Base-by-base conservation (phyloP, 2,797 vertebrate species). In the Podarcis siculus region DNA sequence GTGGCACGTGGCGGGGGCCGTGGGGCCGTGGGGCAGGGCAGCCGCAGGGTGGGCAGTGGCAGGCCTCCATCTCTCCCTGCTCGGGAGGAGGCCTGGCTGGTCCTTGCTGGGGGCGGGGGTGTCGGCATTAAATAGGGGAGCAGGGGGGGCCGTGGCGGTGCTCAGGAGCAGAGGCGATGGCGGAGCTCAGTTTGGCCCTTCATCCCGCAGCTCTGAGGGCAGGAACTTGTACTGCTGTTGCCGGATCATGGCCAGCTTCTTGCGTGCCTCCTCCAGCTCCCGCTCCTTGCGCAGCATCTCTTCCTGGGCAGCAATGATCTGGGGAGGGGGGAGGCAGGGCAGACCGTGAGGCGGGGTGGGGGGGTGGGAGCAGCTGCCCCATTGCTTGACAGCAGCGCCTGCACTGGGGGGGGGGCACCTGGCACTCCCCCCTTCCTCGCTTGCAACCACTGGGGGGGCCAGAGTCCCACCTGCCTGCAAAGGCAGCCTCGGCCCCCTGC, bases 151-250 rank as follows among this genome's bases (percentile, higher is more conserved):
- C 92, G 82, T 1, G 0, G 82, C 1, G 1, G 23, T 1, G 85
- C n/a, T 35, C 35, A 1, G 10, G 27, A n/a, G 58, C 37, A 13
- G 88, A 1, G 27, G 76, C 21, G 12, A 82, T 0, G 23, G 0
- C 17, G 1, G 27, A 67, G 87, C 94, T 97, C 95, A 97, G 92
- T 98, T 98, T 93, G 98, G 98, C 88, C 98, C 97, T 81, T 99
- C 98, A 1, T 99, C 98, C 91, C 98, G 96, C 93, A 99, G 97
- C 97, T 99, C 99, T 0, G 98, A 97, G 7, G 99, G 99, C 72
- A 99, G 97, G 96, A 99, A 99, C 96, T 99, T 99, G 96, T 99
- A 99, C 97, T 99, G 99, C 93, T 99, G 99, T 97, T 99, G 98
- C 77, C 99, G 94, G 96, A 99, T 99, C 96, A 97, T 98, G 3